Percentiles rank a stretch among this genome's conserved stretches.
phyloP scores from a whole-genome alignment of 1,140 invertebrate species.

The Ostrea denselamellosa region DNA sequence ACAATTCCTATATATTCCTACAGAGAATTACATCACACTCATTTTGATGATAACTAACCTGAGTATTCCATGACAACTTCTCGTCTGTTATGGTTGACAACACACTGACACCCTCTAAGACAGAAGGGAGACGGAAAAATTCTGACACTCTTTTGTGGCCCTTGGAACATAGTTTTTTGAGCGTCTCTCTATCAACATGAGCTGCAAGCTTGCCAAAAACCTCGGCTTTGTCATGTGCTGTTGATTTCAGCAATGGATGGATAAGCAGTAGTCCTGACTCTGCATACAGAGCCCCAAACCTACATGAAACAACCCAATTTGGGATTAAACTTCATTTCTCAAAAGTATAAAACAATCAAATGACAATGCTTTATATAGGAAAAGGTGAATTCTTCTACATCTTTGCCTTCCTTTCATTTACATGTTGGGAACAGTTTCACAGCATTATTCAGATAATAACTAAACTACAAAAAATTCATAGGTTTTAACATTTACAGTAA shows the following conservation, averaged over 20 bases:
- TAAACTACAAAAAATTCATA: too few relatives aligned
- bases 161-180: conserved; percentile 26
- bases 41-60: not conserved
- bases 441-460: too few relatives aligned
- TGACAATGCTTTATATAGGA: too few relatives aligned
- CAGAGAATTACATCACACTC: too few relatives aligned
- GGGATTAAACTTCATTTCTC: too few relatives aligned
- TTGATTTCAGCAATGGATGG: conserved; percentile 44
- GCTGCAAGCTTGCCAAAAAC: conserved; percentile 42
- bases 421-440: too few relatives aligned
- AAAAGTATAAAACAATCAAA: too few relatives aligned
- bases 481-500: too few relatives aligned
- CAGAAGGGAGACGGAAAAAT: not conserved
- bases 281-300: conserved; percentile 48
- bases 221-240: not conserved
- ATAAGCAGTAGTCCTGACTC: conserved; percentile 51
- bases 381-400: too few relatives aligned
- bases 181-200: conserved; percentile 11
- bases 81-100: not conserved
- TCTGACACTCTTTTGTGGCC: not conserved
- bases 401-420: too few relatives aligned
- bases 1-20: too few relatives aligned
- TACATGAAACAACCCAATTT: not conserved
- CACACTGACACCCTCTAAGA: conserved; percentile 11
- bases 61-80: not conserved